Evolutionary conservation across 2,113 vertebrate species (phyloP).

Genomic region (Pachyramphus minor): DNA sequence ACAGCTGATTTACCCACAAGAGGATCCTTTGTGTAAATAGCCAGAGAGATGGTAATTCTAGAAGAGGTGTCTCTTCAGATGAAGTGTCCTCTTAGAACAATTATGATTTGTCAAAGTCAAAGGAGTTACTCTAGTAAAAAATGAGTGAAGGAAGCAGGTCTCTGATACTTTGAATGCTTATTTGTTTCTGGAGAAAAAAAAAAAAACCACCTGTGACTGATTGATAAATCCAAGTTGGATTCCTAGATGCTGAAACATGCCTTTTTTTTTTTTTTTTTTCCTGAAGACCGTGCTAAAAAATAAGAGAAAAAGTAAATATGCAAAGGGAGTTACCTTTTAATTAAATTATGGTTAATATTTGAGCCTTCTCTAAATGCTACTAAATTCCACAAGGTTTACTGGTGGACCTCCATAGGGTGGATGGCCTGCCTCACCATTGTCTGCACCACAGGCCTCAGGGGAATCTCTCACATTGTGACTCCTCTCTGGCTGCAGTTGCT

Average conservation of each 20-base stretch:
- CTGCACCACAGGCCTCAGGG: not conserved
- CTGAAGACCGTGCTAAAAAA: not conserved
- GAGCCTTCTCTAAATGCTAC: not conserved
- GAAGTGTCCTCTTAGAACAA: not conserved
- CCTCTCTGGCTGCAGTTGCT: not conserved
- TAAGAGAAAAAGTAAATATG: not conserved
- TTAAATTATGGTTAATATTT: not conserved
- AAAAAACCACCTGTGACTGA: not conserved
- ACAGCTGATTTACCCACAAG: not conserved
- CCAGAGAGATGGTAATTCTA: not conserved
- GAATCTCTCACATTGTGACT: not conserved
- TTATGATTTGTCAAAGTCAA: not conserved
- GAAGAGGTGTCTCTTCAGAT: not conserved
- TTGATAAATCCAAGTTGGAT: not conserved
- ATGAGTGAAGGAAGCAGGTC: not conserved
- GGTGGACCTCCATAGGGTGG: not conserved
- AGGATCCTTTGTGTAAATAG: not conserved
- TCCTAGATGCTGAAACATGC: not conserved
- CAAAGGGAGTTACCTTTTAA: not conserved
- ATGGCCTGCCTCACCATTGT: not conserved
- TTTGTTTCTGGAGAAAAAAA: not conserved
- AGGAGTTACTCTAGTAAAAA: not conserved
- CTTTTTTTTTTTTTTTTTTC: rapidly evolving
- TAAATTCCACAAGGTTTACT: not conserved
- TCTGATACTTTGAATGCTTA: not conserved